Evolutionary conservation across 2,888 invertebrate genomes (phyloP).

Genomic region (Lepidochitona cinerea): DNA sequence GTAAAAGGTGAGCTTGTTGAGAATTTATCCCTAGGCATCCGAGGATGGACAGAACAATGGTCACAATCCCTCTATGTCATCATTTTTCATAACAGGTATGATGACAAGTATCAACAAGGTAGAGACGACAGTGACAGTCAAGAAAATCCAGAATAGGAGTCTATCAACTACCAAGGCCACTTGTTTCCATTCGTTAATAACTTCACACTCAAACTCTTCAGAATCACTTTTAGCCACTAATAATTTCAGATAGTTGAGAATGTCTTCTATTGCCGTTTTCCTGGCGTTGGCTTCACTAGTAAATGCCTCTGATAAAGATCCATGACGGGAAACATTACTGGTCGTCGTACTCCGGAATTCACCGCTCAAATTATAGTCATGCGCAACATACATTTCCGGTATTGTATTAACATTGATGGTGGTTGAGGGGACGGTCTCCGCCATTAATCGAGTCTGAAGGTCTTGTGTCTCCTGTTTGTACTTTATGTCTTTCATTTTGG

Average conservation of each 20-base stretch:
- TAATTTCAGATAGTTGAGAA: conserved; percentile 56
- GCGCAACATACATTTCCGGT: conserved; percentile 25
- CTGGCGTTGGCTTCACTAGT: not conserved
- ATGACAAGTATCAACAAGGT: conserved; percentile 56
- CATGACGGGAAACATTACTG: not conserved
- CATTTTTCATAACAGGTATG: conserved; percentile 37
- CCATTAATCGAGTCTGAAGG: not conserved
- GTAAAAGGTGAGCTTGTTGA: too few relatives aligned
- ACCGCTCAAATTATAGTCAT: conserved; percentile 17
- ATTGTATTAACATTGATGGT: conserved; percentile 21
- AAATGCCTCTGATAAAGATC: not conserved
- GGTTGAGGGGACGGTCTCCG: not conserved
- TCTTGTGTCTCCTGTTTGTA: not conserved
- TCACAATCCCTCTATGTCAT: not conserved
- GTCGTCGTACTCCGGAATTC: not conserved
- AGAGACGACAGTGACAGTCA: conserved; percentile 52
- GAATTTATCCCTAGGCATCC: too few relatives aligned
- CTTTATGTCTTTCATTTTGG: not conserved
- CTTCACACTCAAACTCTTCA: conserved; percentile 53
- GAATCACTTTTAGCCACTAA: conserved; percentile 60
- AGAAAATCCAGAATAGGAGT: conserved; percentile 62
- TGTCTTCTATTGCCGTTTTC: conserved; percentile 49
- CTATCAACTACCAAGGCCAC: conserved; percentile 64
- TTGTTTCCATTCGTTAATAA: conserved; percentile 66
- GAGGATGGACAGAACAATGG: too few relatives aligned